Conservation (phyloP, 2,113 vertebrate species). For the Cryptotis parvus region DNA sequence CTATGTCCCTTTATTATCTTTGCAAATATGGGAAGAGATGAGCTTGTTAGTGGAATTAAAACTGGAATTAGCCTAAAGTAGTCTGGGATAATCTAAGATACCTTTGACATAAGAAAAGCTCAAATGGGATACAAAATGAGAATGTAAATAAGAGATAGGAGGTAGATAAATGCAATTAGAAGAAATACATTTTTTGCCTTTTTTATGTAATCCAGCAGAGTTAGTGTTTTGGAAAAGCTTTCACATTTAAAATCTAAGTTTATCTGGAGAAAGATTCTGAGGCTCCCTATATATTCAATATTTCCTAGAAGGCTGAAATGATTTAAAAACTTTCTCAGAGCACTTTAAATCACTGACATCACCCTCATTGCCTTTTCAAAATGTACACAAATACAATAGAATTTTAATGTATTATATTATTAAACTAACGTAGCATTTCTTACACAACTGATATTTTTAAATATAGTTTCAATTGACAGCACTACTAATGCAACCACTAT, state of each 20-base stretch:
- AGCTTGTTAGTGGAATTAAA: neutral
- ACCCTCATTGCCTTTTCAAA: neutral
- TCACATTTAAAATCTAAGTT: neutral
- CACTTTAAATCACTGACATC: neutral
- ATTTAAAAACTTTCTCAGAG: neutral
- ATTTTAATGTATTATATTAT: neutral
- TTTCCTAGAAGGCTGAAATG: neutral
- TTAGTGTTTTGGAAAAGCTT: neutral
- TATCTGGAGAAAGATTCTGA: neutral
- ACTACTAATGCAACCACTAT: constrained; percentile 7
- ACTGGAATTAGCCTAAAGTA: neutral
- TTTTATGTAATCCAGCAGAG: neutral
- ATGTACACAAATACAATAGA: neutral
- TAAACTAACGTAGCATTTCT: neutral
- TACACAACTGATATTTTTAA: neutral
- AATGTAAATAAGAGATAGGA: neutral
- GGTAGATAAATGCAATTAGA: neutral
- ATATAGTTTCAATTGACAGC: neutral
- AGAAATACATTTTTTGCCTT: neutral
- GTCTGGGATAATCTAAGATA: neutral
- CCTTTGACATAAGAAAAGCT: neutral
- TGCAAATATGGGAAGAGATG: neutral
- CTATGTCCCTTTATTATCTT: neutral
- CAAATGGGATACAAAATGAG: neutral
- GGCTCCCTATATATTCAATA: neutral